Conservation (phyloP, 2,888 invertebrate genomes). For the Idaea dimidiata region DNA sequence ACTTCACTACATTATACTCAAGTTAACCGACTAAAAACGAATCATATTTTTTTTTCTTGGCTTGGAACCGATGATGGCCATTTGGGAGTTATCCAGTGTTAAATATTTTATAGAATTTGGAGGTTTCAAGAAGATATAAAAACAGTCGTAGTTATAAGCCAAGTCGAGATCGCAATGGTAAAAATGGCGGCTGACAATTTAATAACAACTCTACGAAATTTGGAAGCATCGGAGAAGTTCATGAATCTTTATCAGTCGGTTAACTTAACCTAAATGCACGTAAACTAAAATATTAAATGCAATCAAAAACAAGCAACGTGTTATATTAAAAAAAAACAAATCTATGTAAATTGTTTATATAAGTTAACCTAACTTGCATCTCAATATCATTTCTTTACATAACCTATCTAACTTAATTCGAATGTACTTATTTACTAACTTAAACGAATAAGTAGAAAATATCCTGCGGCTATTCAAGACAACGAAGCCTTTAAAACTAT, state of each 20-base stretch:
- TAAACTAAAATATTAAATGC: slow-evolving; percentile 45
- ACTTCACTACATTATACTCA: too few relatives aligned
- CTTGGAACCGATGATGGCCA: slow-evolving; percentile 58
- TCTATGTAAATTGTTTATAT: slow-evolving; percentile 51
- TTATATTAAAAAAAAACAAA: slow-evolving; percentile 41
- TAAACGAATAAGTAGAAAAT: slow-evolving; percentile 44
- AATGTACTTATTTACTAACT: slow-evolving; percentile 68
- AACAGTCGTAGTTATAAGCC: too few relatives aligned
- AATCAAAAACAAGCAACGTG: slow-evolving; percentile 43
- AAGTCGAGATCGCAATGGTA: too few relatives aligned
- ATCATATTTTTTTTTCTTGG: slow-evolving; percentile 8
- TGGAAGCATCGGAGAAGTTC: too few relatives aligned
- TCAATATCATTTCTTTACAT: slow-evolving; percentile 65
- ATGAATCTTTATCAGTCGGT: too few relatives aligned
- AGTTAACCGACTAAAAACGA: too few relatives aligned
- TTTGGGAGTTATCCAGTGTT: too few relatives aligned
- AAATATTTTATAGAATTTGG: too few relatives aligned
- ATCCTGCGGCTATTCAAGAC: slow-evolving; percentile 41
- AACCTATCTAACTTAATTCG: slow-evolving; percentile 55
- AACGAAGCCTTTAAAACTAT: slow-evolving; percentile 64
- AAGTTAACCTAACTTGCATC: slow-evolving; percentile 48
- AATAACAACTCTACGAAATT: too few relatives aligned
- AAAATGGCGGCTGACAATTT: too few relatives aligned
- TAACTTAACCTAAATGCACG: too few relatives aligned
- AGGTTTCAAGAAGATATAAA: too few relatives aligned